A percentile compares a stretch with the other conserved stretches of the same genome.
Conservation (phyloP, 2,113 vertebrate species). For the Channa argus region DNA sequence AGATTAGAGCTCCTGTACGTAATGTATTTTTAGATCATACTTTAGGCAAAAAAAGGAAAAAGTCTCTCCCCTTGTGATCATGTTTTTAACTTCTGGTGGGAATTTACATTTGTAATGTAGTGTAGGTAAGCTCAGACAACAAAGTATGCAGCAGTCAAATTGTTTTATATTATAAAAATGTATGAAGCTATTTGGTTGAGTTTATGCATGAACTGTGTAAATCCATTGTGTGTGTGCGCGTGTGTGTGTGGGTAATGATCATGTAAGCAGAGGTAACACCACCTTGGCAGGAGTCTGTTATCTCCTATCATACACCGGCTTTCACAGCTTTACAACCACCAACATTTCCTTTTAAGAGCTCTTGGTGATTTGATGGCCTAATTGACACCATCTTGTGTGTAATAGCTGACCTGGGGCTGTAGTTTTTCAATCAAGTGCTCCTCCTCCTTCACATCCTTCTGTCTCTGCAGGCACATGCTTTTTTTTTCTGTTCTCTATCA, state of each 20-base stretch:
- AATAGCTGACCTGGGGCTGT: constrained; percentile 79
- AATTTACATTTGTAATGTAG: not conserved
- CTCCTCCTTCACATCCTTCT: constrained; percentile 51
- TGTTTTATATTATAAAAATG: not conserved
- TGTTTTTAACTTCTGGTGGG: not conserved
- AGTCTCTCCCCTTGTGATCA: not conserved
- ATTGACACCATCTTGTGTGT: constrained; percentile 80
- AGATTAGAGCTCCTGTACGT: constrained; percentile 48
- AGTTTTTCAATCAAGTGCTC: constrained; percentile 77
- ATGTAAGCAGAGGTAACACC: constrained; percentile 37
- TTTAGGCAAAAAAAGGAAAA: constrained; percentile 15
- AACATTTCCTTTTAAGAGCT: constrained; percentile 53
- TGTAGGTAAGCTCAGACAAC: too few species aligned
- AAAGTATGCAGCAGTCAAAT: not conserved
- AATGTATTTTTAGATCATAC: constrained; percentile 47
- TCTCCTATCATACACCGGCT: constrained; percentile 58
- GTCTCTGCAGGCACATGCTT: constrained; percentile 56
- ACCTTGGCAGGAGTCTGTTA: constrained; percentile 38
- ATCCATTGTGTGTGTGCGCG: not conserved
- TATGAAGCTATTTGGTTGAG: not conserved
- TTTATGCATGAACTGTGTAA: not conserved
- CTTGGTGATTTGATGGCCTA: constrained; percentile 76
- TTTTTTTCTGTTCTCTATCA: constrained; percentile 43
- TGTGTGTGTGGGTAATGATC: constrained; percentile 11
- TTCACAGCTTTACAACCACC: constrained; percentile 62